Percentiles rank a stretch among this genome's conserved stretches.
Evolutionary conservation across 2,888 invertebrate genomes (phyloP).

Genomic region (Creontiades dilutus): DNA sequence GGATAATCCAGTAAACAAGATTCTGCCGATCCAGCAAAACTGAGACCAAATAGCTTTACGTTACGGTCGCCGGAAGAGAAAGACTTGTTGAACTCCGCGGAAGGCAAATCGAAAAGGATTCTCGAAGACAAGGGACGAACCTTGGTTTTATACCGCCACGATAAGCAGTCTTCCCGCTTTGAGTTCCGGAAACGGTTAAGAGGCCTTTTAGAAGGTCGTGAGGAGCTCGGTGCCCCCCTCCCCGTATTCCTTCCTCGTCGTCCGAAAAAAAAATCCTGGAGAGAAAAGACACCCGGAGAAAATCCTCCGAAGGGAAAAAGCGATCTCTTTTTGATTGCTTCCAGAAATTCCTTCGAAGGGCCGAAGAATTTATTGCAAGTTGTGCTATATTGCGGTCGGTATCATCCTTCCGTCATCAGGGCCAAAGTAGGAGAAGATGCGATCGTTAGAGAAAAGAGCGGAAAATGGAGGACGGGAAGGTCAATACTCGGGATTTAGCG

Average conservation of each 20-base stretch:
- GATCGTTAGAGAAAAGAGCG: neutral
- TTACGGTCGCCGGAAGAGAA: neutral
- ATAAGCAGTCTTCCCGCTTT: neutral
- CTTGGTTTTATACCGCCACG: neutral
- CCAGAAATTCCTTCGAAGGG: neutral
- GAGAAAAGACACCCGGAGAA: neutral
- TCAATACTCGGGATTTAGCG: neutral
- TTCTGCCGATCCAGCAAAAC: neutral
- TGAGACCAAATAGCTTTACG: neutral
- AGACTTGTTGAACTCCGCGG: constrained; percentile 2
- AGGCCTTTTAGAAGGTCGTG: constrained; percentile 2
- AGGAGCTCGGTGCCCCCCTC: neutral
- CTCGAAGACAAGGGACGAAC: neutral
- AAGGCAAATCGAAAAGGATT: constrained; percentile 29
- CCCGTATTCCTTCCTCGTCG: too few relatives aligned
- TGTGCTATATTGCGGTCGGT: constrained; percentile 51
- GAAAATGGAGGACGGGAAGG: neutral
- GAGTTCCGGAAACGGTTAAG: constrained; percentile 9
- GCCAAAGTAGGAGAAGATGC: constrained; percentile 27
- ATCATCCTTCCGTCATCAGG: constrained; percentile 32
- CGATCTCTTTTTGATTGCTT: constrained; percentile 66
- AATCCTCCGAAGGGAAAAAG: constrained; percentile 50
- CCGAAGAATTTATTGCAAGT: constrained; percentile 49
- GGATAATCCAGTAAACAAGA: neutral
- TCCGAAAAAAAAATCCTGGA: neutral